phyloP scores from a whole-genome alignment of 2,797 vertebrate species.

The Micromesistius poutassou region DNA sequence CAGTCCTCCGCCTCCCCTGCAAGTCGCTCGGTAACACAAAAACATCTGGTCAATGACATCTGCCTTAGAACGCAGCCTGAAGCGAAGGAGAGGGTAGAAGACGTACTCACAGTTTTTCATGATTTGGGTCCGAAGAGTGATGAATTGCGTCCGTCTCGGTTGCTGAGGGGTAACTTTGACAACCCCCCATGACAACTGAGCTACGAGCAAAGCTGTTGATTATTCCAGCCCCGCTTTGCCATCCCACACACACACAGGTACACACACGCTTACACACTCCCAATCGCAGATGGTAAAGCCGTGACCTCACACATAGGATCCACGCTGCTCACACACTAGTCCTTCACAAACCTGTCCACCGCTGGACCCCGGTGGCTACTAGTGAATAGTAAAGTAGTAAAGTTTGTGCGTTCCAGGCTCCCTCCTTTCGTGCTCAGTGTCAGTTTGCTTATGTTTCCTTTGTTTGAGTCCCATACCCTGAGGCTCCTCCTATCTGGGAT shows the following conservation, averaged over 20 bases:
- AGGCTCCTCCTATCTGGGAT: constrained; percentile 65
- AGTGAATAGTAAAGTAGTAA: not conserved
- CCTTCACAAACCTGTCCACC: constrained; percentile 4
- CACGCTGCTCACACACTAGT: constrained; percentile 30
- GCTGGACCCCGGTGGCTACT: not conserved
- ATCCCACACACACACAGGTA: constrained; percentile 51
- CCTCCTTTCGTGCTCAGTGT: constrained; percentile 47
- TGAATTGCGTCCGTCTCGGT: constrained; percentile 54
- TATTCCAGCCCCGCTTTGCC: constrained; percentile 61
- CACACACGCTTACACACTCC: constrained; percentile 38
- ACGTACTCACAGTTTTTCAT: constrained; percentile 67
- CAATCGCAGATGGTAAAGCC: constrained; percentile 26
- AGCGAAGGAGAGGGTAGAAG: not conserved
- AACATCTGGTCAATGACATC: not conserved
- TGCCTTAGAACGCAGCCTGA: not conserved
- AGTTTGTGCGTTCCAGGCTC: constrained; percentile 24
- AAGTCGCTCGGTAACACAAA: too few relatives aligned
- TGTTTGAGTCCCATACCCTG: constrained; percentile 67
- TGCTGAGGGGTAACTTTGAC: constrained; percentile 73
- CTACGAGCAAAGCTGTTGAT: constrained; percentile 61
- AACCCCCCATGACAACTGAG: constrained; percentile 72
- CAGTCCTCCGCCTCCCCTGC: too few relatives aligned
- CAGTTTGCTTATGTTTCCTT: constrained; percentile 65
- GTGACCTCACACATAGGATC: constrained; percentile 32
- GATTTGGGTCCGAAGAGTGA: constrained; percentile 56